Evolutionary conservation across 2,797 vertebrate genomes (phyloP), one percentile per base, ranked within the genome.

Genomic region (Pipistrellus kuhlii): DNA sequence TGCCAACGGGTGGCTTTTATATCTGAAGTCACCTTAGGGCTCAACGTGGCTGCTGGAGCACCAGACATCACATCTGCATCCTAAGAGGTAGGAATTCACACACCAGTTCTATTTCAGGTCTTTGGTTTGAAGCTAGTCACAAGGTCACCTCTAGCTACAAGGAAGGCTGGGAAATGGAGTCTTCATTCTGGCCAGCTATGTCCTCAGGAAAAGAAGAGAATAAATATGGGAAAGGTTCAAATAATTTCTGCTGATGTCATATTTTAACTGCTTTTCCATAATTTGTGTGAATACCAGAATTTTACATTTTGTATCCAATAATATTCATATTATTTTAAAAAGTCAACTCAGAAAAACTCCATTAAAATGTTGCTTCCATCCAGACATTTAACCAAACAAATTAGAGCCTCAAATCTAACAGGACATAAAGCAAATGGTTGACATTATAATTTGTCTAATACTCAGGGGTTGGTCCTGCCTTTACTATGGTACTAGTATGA

Each of bases 211-310:
- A 12, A 48, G 21, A 32, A 7, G 30, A 84, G 53, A 91, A 62
- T 55, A 80, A 68, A 53, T 69, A 88, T 68, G 57, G 4, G 6
- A 11, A 44, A 51, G 25, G 20, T 38, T 48, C 35, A 38, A 57
- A 27, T n/a, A 55, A n/a, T 82, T 20, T 77, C n/a, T 86, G 35
- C n/a, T 57, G 4, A 51, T 55, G 30, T 51, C n/a, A 14, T 57
- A 20, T 72, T 95, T 92, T 84, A 66, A 20, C 27, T 71, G 35
- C 35, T 86, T 89, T 69, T 78, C 21, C 51, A 41, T 83, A 78
- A 20, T 69, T 80, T 27, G 3, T 88, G 14, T 71, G 80, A 94
- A 41, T 68, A 68, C 1, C 15, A 82, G 44, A 75, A 35, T 71
- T 82, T 91, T 72, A 27, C 51, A 66, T 85, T 62, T 86, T 72